Conservation (phyloP, 2,888 invertebrate genomes). For the Neocrepidodera transversa region DNA sequence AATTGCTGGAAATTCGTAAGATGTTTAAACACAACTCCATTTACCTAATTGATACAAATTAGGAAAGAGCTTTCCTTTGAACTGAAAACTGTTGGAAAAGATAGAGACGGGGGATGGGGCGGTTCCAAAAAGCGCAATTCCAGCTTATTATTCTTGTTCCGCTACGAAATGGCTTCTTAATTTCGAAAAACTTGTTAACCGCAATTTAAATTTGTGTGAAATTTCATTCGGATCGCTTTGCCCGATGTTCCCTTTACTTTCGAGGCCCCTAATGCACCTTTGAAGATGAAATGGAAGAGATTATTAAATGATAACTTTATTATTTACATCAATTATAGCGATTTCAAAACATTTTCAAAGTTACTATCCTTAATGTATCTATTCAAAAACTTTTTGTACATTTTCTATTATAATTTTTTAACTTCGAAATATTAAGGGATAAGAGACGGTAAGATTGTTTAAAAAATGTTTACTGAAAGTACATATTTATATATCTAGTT, state of each 20-base stretch:
- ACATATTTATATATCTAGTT: too few relatives aligned
- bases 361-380: too few relatives aligned
- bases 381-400: too few relatives aligned
- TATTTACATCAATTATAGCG: constrained; percentile 30
- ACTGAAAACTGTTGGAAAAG: constrained; percentile 36
- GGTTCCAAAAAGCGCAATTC: constrained; percentile 48
- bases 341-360: constrained; percentile 5
- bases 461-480: too few relatives aligned
- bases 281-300: constrained; percentile 44
- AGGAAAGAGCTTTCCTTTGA: constrained; percentile 55
- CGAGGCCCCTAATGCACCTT: constrained; percentile 37
- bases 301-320: constrained; percentile 46
- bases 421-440: too few relatives aligned
- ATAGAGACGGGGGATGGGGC: constrained; percentile 33
- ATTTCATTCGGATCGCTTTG: constrained; percentile 56
- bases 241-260: constrained; percentile 33
- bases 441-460: too few relatives aligned
- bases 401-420: too few relatives aligned
- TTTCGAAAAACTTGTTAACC: constrained; percentile 59
- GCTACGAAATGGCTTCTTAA: constrained; percentile 57
- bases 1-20: constrained; percentile 33
- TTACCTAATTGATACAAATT: constrained; percentile 57
- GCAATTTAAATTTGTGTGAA: constrained; percentile 58
- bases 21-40: constrained; percentile 53
- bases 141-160: constrained; percentile 56